Percentiles rank a stretch among this genome's conserved stretches.
Evolutionary conservation across 2,888 invertebrate genomes (phyloP).

Genomic region (Scaptomyza tumidula): DNA sequence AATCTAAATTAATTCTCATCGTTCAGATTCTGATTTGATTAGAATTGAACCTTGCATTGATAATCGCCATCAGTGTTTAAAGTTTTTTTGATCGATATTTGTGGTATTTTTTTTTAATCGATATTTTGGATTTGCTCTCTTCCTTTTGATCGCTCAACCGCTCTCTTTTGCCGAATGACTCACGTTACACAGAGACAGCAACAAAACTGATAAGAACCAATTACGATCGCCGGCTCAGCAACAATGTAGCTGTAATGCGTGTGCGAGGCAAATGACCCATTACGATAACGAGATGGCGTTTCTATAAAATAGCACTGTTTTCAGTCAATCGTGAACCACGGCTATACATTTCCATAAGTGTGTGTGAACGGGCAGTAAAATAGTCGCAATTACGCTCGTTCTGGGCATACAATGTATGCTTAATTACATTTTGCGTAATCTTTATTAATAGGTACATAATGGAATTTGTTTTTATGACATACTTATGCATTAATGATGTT

Average conservation of each 20-base stretch:
- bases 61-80: neutral
- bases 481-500: constrained; percentile 1
- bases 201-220: constrained; percentile 34
- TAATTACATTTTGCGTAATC: neutral
- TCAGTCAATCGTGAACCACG: too few species aligned
- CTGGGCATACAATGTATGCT: constrained; percentile 1
- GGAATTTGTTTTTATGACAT: neutral
- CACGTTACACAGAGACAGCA: constrained; percentile 4
- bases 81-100: neutral
- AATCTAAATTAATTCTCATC: neutral
- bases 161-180: constrained; percentile 3
- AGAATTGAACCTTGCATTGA: neutral
- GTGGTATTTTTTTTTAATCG: neutral
- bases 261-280: constrained; percentile 15
- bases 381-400: neutral
- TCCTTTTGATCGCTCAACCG: neutral
- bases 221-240: constrained; percentile 19
- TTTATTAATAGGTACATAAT: neutral
- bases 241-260: constrained; percentile 8
- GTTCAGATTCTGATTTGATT: neutral
- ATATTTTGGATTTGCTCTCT: neutral
- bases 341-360: neutral
- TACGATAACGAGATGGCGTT: neutral
- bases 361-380: neutral
- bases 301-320: constrained; percentile 6